A percentile compares a stretch with the other conserved stretches of the same genome.
These are phyloP conservation scores for Ypsolopha scabrella DNA, from an alignment of 2,888 invertebrate genomes.

Conservation along the genomic window DNA sequence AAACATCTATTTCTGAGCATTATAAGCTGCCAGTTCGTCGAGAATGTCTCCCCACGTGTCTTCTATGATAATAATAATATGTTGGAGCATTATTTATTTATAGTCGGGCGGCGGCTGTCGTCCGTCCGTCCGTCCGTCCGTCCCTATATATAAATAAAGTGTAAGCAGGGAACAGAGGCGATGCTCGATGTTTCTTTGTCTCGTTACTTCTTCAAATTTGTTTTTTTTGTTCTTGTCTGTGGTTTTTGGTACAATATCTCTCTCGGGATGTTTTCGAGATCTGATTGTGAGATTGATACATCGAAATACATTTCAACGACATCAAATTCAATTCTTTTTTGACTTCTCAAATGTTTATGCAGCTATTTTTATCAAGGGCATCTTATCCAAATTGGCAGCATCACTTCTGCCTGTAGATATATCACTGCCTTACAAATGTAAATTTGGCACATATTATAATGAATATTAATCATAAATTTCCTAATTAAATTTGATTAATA, in stretches of 20 bases:
- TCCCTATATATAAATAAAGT: constrained; percentile 32
- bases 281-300: no score
- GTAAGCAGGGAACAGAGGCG: constrained; percentile 14
- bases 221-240: background rate
- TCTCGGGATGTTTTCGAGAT: no score
- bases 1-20: constrained; percentile 7
- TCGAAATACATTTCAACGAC: no score
- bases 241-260: constrained; percentile 2
- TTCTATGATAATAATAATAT: constrained; percentile 67
- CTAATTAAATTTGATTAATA: no score
- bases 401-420: no score
- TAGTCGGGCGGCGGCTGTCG: constrained; percentile 67
- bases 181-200: constrained; percentile 31
- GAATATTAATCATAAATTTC: no score
- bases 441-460: no score
- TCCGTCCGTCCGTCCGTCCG: constrained; percentile 57
- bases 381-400: no score
- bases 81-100: constrained; percentile 70
- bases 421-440: no score
- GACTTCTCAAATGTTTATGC: background rate
- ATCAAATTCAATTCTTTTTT: background rate
- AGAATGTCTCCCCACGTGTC: constrained; percentile 65
- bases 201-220: constrained; percentile 18
- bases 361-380: background rate
- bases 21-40: constrained; percentile 17